Conservation (phyloP, 53 echinoderm and acorn worm genomes). For the Arbacia lixula region DNA sequence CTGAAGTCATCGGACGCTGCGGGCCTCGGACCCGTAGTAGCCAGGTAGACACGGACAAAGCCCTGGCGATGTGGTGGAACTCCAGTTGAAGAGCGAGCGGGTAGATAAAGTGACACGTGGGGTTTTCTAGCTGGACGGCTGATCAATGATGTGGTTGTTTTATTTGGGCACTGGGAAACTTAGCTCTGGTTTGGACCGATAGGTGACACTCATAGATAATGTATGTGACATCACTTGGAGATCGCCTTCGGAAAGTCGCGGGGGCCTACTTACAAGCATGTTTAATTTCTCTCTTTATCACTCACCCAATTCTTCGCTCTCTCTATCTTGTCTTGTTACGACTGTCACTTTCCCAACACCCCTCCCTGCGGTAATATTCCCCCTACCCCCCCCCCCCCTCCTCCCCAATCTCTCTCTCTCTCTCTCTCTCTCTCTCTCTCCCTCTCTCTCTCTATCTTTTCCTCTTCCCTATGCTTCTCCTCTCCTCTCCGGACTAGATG, state of each 20-base stretch:
- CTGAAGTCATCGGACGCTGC: constrained; percentile 29
- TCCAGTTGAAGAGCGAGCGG: constrained; percentile 20
- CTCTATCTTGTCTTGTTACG: neutral
- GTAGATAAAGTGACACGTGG: constrained; percentile 38
- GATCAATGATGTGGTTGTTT: constrained; percentile 53
- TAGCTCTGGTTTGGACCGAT: neutral
- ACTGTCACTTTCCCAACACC: neutral
- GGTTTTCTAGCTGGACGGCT: constrained; percentile 25
- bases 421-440: too few species aligned
- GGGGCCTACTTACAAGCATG: neutral
- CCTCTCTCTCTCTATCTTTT: too few species aligned
- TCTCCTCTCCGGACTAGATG: too few species aligned
- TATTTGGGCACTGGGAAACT: constrained; percentile 19
- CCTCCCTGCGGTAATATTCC: neutral
- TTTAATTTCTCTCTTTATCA: neutral
- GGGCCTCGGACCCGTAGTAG: constrained; percentile 29
- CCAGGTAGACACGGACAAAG: constrained; percentile 34
- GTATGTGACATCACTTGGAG: constrained; percentile 26
- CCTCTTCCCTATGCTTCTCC: too few species aligned
- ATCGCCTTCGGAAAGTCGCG: neutral
- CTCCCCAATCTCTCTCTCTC: neutral
- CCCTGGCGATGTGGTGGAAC: neutral
- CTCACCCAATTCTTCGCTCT: neutral
- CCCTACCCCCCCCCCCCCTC: neutral
- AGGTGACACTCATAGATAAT: constrained; percentile 31